Conservation (phyloP, 1,140 invertebrate species). For the Lethrus apterus region DNA sequence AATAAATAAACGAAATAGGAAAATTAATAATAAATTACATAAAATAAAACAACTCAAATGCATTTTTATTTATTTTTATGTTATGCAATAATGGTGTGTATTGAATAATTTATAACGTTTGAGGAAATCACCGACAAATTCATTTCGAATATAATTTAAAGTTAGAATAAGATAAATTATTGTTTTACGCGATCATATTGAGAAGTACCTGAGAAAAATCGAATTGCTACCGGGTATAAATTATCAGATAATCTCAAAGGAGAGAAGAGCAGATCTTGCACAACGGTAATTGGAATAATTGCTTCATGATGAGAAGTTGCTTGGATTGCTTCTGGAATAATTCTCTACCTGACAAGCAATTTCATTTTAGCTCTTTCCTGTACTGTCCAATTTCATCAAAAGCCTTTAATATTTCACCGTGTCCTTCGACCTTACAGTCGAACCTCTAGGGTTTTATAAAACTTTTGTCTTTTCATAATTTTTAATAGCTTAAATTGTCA, state of each 20-base stretch:
- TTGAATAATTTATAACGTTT: too few relatives aligned
- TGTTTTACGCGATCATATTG: too few relatives aligned
- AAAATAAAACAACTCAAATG: too few relatives aligned
- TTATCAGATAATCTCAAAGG: constrained; percentile 19
- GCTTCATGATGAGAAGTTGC: constrained; percentile 23
- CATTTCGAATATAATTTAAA: too few relatives aligned
- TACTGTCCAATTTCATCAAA: constrained; percentile 29
- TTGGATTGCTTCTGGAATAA: constrained; percentile 19
- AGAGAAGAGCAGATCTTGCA: constrained; percentile 20
- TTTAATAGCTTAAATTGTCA: too few relatives aligned
- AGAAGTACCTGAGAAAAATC: constrained; percentile 17
- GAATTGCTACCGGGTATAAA: constrained; percentile 16
- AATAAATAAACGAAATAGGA: too few relatives aligned
- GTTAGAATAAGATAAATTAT: too few relatives aligned
- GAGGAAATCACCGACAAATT: too few relatives aligned
- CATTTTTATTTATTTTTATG: too few relatives aligned
- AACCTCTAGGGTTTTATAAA: constrained; percentile 19
- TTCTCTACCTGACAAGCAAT: constrained; percentile 24
- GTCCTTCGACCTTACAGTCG: constrained; percentile 16
- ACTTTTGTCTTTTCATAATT: constrained; percentile 9
- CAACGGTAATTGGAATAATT: constrained; percentile 26
- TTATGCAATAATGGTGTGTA: too few relatives aligned
- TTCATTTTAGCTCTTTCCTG: constrained; percentile 21
- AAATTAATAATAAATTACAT: too few relatives aligned
- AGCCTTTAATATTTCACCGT: constrained; percentile 31